phyloP scores from a whole-genome alignment of 2,113 vertebrate genomes.

The Cyprinodon variegatus region DNA sequence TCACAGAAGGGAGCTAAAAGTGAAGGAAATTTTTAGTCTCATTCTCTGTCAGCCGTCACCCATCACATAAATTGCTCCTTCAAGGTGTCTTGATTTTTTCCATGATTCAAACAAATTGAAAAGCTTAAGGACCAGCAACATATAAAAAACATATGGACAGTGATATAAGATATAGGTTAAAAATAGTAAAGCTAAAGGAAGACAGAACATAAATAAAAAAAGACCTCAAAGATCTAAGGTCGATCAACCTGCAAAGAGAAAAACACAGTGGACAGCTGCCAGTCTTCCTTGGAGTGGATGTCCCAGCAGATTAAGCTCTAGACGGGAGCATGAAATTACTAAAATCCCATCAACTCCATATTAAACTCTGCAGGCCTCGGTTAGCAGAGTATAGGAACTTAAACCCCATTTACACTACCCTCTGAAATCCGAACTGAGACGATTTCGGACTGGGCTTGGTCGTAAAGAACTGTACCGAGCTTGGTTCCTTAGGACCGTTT shows the following conservation, averaged over 20 bases:
- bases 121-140: background rate
- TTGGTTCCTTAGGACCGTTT: no score
- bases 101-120: background rate
- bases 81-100: background rate
- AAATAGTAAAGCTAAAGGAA: no score
- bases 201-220: no score
- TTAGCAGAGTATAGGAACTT: no score
- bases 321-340: no score
- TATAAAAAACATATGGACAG: background rate
- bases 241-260: background rate
- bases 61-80: background rate
- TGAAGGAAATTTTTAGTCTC: background rate
- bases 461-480: no score
- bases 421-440: no score
- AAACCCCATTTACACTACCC: no score
- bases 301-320: background rate
- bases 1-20: background rate
- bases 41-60: background rate
- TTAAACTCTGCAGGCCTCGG: no score
- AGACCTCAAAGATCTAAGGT: background rate
- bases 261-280: background rate
- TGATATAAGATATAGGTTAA: background rate
- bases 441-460: no score
- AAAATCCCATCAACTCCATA: no score
- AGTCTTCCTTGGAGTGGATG: no score